These are phyloP conservation scores for Coleophora deauratella DNA, from an alignment of 2,888 invertebrate genomes.

Conservation along the genomic window DNA sequence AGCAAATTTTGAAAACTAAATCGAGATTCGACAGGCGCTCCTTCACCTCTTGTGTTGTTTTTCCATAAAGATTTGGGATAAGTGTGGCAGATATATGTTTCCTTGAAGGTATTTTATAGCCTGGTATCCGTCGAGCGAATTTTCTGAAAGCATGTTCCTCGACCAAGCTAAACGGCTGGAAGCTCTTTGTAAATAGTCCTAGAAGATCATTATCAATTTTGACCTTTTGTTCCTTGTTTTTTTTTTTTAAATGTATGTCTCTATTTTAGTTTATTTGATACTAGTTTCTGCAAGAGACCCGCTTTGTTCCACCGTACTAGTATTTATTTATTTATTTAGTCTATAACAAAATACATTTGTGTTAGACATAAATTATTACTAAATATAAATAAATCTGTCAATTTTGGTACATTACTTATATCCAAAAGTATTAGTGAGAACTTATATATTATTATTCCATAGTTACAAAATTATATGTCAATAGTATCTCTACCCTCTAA, in stretches of 20 bases:
- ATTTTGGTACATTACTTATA: no score
- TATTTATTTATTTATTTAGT: no score
- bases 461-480: no score
- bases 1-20: constrained; percentile 8
- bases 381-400: no score
- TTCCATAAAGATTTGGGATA: no score
- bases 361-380: no score
- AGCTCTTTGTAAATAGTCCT: constrained; percentile 7
- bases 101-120: constrained; percentile 9
- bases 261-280: not conserved
- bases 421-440: no score
- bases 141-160: constrained; percentile 13
- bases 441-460: no score
- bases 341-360: no score
- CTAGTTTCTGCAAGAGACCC: not conserved
- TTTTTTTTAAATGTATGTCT: not conserved
- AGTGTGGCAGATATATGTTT: constrained; percentile 10
- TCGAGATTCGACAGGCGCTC: not conserved
- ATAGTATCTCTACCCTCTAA: no score
- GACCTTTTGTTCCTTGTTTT: not conserved
- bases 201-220: constrained; percentile 7
- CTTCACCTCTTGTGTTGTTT: not conserved
- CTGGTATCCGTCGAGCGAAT: constrained; percentile 10
- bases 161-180: constrained; percentile 10
- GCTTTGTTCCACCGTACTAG: not conserved